Evolutionary conservation across 2,888 invertebrate genomes (phyloP), one percentile per base, ranked within the genome.

Genomic region (Oxyteleia sp.): DNA sequence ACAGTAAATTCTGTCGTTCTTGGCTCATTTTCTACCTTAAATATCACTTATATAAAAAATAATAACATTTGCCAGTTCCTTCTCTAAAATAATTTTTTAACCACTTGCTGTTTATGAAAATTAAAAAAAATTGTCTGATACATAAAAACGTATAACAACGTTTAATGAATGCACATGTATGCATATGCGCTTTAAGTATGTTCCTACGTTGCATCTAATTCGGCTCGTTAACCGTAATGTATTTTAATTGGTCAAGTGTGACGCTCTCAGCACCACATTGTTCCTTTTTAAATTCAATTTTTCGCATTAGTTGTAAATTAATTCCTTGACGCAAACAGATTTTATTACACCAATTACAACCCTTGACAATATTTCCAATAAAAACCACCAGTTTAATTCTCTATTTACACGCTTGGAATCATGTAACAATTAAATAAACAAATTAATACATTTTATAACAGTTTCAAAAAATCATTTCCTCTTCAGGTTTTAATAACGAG

Each of bases 151-250:
- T 66, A 20, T 49, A 57, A 55, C 29, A 55, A 66, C 38, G 29
- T 61, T 45, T 61, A 76, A 75, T 82, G 35, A 71, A 61, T 57
- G 66, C 72, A 69, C 57, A 64, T 55, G n/a, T 35, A 82, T 78
- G 66, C 55, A 63, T 47, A 69, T 63, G 32, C n/a, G 47, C 32
- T 53, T 66, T 63, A 72, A 68, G 66, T 26, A 69, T 61, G 84
- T 51, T 75, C 69, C 85, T 72, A 26, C 72, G 88, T 87, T 88
- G 88, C 89, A 89, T 89, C 89, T 89, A 90, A 92, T 92, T 92
- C 88, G 90, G 89, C 91, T 92, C 85, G 92, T 92, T 92, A 91
- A 89, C 89, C 81, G 83, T 91, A 90, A 93, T 92, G 90, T 92
- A 90, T 91, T 92, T 91, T 92, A 93, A 92, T 92, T 92, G 92